phyloP scores from a whole-genome alignment of 2,888 invertebrate species.

The Apantesis nais region DNA sequence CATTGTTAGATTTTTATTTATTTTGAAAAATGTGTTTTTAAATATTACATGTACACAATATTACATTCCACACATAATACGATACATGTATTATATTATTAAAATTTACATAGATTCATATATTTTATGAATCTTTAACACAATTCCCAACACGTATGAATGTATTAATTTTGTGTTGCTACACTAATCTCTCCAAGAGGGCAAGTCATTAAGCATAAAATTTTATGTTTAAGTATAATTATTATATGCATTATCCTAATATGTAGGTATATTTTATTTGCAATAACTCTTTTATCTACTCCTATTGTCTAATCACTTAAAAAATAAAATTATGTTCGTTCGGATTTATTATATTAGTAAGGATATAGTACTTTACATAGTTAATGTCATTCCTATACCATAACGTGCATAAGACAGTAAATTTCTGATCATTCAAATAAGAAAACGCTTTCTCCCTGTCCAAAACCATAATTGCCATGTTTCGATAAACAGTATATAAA shows the following conservation, averaged over 20 bases:
- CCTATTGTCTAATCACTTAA: too few relatives aligned
- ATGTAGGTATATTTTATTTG: neutral
- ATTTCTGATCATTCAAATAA: neutral
- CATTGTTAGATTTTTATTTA: neutral
- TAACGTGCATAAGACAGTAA: neutral
- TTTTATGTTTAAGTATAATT: neutral
- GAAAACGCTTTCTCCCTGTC: too few relatives aligned
- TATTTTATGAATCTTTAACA: neutral
- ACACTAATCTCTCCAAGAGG: neutral
- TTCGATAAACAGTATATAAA: neutral
- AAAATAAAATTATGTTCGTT: neutral
- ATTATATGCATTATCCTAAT: neutral
- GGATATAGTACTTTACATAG: neutral
- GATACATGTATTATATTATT: neutral
- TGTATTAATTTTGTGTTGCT: neutral
- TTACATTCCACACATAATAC: too few relatives aligned
- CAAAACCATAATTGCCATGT: too few relatives aligned
- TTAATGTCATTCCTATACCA: neutral
- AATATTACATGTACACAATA: too few relatives aligned
- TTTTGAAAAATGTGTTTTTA: neutral
- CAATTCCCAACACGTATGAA: neutral
- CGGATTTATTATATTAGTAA: neutral
- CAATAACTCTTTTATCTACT: neutral
- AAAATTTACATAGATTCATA: neutral
- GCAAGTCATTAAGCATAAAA: neutral